Conservation (phyloP, 92 coral and sea anemone genomes). For the Plumapathes pennacea region DNA sequence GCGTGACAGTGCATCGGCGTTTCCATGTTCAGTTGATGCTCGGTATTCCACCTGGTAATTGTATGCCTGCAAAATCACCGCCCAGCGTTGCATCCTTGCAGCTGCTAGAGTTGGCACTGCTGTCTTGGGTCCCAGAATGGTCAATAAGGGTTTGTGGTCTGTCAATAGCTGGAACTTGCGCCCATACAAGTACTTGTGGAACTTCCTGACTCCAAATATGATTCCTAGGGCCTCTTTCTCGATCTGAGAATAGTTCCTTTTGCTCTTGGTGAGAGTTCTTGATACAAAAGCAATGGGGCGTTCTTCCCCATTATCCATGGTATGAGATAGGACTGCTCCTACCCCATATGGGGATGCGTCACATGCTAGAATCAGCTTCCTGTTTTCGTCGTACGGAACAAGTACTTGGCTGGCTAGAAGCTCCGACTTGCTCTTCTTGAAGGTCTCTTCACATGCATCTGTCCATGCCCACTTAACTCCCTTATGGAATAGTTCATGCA, state of each 20-base stretch:
- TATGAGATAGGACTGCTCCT: slow-evolving; percentile 47
- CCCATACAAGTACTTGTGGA: slow-evolving; percentile 49
- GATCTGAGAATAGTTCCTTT: slow-evolving; percentile 39
- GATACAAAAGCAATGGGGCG: slow-evolving; percentile 46
- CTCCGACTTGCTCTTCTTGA: slow-evolving; percentile 20
- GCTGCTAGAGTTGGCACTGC: slow-evolving; percentile 33
- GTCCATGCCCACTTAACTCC: slow-evolving; percentile 45
- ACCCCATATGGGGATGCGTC: slow-evolving; percentile 56
- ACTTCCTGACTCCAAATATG: slow-evolving; percentile 26
- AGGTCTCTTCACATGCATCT: slow-evolving; percentile 32
- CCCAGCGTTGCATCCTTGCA: slow-evolving; percentile 49
- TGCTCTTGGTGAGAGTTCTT: slow-evolving; percentile 23
- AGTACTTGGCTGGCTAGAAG: slow-evolving; percentile 27
- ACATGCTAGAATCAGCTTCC: slow-evolving; percentile 33
- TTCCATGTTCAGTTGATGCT: slow-evolving; percentile 37
- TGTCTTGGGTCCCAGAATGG: slow-evolving; percentile 28
- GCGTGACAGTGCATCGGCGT: slow-evolving; percentile 45
- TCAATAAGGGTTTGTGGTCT: slow-evolving; percentile 49
- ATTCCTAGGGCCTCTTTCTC: slow-evolving; percentile 36
- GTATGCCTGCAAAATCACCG: slow-evolving; percentile 43
- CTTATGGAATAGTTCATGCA: slow-evolving; percentile 27
- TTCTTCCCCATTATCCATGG: slow-evolving; percentile 32
- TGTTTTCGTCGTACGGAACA: slow-evolving; percentile 43
- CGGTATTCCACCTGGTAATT: slow-evolving; percentile 43
- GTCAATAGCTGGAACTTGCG: slow-evolving; percentile 17